Percentiles rank a stretch among this genome's conserved stretches.
These are phyloP conservation scores for Callocephalon fimbriatum DNA, from an alignment of 2,113 vertebrate species.

Conservation along the genomic window DNA sequence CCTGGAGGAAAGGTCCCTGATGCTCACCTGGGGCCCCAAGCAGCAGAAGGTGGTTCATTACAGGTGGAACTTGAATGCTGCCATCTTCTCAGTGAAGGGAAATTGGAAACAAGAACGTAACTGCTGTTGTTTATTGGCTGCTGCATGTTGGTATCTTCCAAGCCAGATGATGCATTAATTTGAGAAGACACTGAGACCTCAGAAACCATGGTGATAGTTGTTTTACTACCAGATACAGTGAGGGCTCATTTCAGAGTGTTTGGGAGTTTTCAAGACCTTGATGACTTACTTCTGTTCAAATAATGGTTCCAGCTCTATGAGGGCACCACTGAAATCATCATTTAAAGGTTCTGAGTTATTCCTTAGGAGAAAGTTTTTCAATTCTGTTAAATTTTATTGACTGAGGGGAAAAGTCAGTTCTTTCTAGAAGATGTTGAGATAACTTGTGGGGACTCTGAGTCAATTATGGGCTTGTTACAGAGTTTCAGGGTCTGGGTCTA, in stretches of 20 bases:
- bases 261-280: neutral
- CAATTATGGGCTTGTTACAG: neutral
- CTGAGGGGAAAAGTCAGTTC: neutral
- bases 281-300: neutral
- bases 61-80: neutral
- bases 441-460: neutral
- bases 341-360: neutral
- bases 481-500: neutral
- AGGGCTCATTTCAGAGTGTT: neutral
- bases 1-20: neutral
- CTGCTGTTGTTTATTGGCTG: neutral
- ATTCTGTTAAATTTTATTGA: neutral
- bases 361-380: neutral
- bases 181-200: neutral
- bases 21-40: fast-evolving
- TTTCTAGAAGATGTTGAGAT: neutral
- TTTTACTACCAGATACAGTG: neutral
- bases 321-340: neutral
- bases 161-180: neutral
- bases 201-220: neutral
- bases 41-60: neutral
- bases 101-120: neutral
- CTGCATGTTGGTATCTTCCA: neutral
- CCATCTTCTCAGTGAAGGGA: neutral
- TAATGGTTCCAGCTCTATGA: neutral